Evolutionary conservation across 2,888 invertebrate species (phyloP), one percentile per base, ranked within the genome.

Genomic region (Ophioninae sp.): DNA sequence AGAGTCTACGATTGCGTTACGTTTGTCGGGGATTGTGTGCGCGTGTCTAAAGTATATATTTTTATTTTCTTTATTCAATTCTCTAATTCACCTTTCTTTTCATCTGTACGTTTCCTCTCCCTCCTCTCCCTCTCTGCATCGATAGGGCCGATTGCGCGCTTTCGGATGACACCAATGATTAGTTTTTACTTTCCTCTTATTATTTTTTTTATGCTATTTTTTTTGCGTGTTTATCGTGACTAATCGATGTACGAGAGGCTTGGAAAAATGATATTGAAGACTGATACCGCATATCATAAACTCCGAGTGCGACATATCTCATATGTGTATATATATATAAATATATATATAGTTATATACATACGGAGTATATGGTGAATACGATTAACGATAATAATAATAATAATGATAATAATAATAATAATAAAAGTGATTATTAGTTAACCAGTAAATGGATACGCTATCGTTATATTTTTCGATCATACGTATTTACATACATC

Each of bases 281-380:
- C 88, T 89, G 89, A 90, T 86, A 86, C 79, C 81, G 82, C 88
- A 89, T 88, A 88, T 88, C 88, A 81, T 87, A 13, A 86, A 56
- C 69, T 41, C n/a, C 20, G 67, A 30, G 41, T 73, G 41, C 39
- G 69, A 78, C 85, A 84, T 87, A 67, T 82, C 75, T 86, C 78
- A 80, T 71, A 51, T 17, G 9, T 41, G 9, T 41, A 83, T 85
- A 81, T 85, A 83, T 83, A 83, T 65, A 88, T 81, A 83, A 58
- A 44, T 13, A 17, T 17, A 51, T 80, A 69, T 41, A 61, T 30
- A 30, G 17, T 80, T 59, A 59, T 59, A 72, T 59, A 72, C n/a
- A 75, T 30, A 37, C 41, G 37, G 39, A 39, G 30, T 20, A 61
- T 65, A 72, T 59, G 59, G 10, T 59, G 22, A 17, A 51, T 51